Base-by-base conservation (phyloP, 2,113 vertebrate genomes). In the Naja naja region DNA sequence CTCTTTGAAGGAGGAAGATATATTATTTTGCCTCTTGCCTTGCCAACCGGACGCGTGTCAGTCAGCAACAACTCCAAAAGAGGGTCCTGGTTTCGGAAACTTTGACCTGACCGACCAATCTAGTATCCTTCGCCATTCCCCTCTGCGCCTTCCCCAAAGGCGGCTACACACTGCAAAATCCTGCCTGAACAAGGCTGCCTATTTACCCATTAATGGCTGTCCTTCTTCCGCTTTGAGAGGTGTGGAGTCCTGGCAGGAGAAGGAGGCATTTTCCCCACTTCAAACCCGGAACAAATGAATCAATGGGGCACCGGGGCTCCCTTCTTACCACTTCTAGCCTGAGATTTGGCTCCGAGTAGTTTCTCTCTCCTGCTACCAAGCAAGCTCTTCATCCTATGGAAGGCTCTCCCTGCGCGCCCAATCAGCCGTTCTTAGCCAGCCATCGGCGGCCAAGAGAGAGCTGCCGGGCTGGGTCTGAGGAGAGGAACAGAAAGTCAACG, bases 311-410 rank as follows among this genome's bases (percentile, higher is more conserved):
- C 85, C 34, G 53, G 69, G 25, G 87, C 60, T 94, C 23, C 94
- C 88, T 88, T 91, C 97, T 98, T 96, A 97, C 97, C 96, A 87
- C 60, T 95, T 92, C 60, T 69, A 18, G 94, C 56, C 94, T 94
- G 97, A 69, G 96, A 90, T 88, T 90, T 94, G 11, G 89, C 53
- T 49, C 94, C 95, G 45, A 34, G 87, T 12, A 93, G 87, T 95
- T 96, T 97, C 56, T 95, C 97, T 89, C 88, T 91, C 90, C 95
- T 92, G 94, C 94, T 95, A 12, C 95, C 91, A 22, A 95, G 56
- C 7, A 95, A 96, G 94, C 96, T 94, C 96, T 96, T 97, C 97
- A 97, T 97, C 95, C 96, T 96, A 92, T 94, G 89, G 96, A 95
- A 10, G 90, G 91, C 90, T 22, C 94, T 27, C 14, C 91, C 93